These are phyloP conservation scores for Columba janthina DNA, from an alignment of 2,113 vertebrate species.

Conservation along the genomic window DNA sequence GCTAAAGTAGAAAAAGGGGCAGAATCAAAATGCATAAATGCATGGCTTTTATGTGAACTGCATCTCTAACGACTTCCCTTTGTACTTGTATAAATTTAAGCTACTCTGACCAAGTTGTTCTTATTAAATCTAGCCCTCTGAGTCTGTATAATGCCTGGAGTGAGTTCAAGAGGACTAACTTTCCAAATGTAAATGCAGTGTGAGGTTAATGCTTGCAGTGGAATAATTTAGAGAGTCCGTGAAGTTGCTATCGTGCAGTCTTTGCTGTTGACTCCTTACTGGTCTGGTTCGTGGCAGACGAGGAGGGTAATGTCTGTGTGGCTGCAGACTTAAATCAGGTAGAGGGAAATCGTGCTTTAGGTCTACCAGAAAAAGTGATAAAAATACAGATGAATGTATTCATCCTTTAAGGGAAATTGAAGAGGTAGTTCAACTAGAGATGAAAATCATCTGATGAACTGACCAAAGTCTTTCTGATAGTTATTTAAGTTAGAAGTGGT, in stretches of 20 bases:
- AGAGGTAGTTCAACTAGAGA: not conserved
- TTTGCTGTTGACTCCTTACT: not conserved
- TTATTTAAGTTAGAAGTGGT: not conserved
- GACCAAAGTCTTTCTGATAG: not conserved
- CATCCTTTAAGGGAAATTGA: not conserved
- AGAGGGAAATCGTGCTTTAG: not conserved
- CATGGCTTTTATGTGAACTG: constrained; percentile 43
- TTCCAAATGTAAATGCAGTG: constrained; percentile 51
- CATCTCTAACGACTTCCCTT: constrained; percentile 40
- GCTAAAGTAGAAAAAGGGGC: constrained; percentile 32
- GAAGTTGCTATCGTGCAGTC: fast-evolving
- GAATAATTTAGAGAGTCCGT: not conserved
- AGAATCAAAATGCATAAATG: constrained; percentile 55
- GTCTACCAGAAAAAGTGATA: not conserved
- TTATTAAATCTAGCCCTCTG: constrained; percentile 47
- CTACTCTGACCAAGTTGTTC: constrained; percentile 53
- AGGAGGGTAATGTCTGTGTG: not conserved
- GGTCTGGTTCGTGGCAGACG: not conserved
- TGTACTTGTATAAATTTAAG: constrained; percentile 52
- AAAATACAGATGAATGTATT: not conserved
- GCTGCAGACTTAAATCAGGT: not conserved
- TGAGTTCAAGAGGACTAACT: constrained; percentile 51
- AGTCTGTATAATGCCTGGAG: constrained; percentile 31
- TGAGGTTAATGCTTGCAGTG: not conserved
- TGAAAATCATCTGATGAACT: not conserved